Base-by-base conservation (phyloP, 1,140 invertebrate genomes). In the Phenacoccus solenopsis region DNA sequence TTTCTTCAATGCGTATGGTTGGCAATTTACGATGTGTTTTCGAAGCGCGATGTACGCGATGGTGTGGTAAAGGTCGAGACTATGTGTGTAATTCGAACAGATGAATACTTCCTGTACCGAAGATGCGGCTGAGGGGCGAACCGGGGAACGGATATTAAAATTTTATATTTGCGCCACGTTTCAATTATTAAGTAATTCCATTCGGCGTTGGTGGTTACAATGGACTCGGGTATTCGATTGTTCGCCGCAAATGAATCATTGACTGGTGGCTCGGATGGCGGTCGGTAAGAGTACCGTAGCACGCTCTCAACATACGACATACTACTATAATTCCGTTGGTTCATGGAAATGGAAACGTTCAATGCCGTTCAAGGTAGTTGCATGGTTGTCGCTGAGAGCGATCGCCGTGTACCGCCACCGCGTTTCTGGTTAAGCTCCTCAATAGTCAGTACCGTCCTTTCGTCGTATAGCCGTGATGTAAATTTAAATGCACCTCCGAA, bases 331-430 rank as follows among this genome's bases (percentile, higher is more conserved):
- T 49, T 49, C 16, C 38, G 38, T 49, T 49, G 13, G 16, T 49
- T 49, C 38, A n/a, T 49, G 38, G 38, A 49, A 49, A 49, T 49
- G 38, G 38, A 49, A 49, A 49, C 38, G 38, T 49, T 49, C 38
- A 49, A 49, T 49, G 38, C 38, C 38, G 38, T 49, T 49, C 38
- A 49, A 49, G 38, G 38, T 49, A 49, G 38, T 49, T 49, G 38
- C 38, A 10, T 16, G 20, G 38, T 49, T 3, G 38, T 16, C 38
- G n/a, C n/a, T n/a, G 16, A 49, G 16, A 49, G 38, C 38, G 38
- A 49, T 49, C 38, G 38, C 38, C 38, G 38, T n/a, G n/a, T n/a
- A n/a, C n/a, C n/a, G n/a, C n/a, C n/a, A n/a, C n/a, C n/a, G n/a
- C n/a, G n/a, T n/a, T n/a, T n/a, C n/a, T n/a, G n/a, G n/a, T n/a